Base-by-base conservation (phyloP, 2,797 vertebrate species). In the Babyrousa celebensis region DNA sequence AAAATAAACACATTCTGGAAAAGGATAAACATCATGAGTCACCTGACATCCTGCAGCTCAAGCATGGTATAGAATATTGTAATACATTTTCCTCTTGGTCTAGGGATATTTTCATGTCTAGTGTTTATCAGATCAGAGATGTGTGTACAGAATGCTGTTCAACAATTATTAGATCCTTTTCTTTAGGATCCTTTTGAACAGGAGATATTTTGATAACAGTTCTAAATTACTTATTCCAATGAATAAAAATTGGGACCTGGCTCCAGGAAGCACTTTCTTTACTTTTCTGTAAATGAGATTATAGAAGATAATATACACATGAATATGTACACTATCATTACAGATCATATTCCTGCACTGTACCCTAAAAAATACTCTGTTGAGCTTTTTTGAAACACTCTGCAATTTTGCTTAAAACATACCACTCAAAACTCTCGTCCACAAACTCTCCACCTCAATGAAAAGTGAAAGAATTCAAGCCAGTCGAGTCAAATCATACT, bases 221-320 rank as follows among this genome's bases (percentile, higher is more conserved):
- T 95, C 84, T 52, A 91, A 97, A 92, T 43, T 71, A 96, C 27
- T 93, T 62, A 6, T 67, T 82, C 63, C 25, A 83, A 52, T 93
- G 92, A 94, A 74, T 93, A 91, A 91, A 89, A 93, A 96, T 88
- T 91, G 71, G 43, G 62, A 78, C 29, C 90, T 94, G 95, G 94
- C 68, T 67, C n/a, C 43, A 87, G 68, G 40, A 36, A 77, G 25
- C 43, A 25, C 12, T 96, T 54, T 25, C 20, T 90, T 89, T 91
- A 86, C 94, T 94, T 83, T 78, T 92, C 63, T 90, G 40, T 74
- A 95, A 97, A 89, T 85, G 89, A 93, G 96, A 96, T 93, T 95
- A 88, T 10, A 78, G 68, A 96, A 84, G 75, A 94, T 97, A 92
- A 96, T 82, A 96, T 58, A 95, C 77, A n/a, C 43, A 83, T 0